Percentiles rank a stretch among this genome's conserved stretches.
phyloP scores from a whole-genome alignment of 2,113 vertebrate genomes.

The Vanacampus margaritifer region DNA sequence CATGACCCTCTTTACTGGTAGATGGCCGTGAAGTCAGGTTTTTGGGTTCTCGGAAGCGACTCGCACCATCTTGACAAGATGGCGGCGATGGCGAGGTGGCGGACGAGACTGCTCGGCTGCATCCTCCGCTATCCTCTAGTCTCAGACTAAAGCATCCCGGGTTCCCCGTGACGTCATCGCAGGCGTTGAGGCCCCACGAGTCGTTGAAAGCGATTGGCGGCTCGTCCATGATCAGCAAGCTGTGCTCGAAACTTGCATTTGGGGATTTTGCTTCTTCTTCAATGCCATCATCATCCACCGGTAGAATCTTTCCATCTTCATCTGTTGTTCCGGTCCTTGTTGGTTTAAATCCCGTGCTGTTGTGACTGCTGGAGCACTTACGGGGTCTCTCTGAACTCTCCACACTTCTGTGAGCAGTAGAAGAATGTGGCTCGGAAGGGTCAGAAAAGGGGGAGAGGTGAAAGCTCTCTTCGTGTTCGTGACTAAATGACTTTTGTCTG shows the following conservation, averaged over 20 bases:
- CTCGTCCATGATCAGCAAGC: slow-evolving; percentile 61
- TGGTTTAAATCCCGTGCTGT: not conserved
- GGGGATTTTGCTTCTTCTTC: slow-evolving; percentile 46
- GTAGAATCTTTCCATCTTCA: not conserved
- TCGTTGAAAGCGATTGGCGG: slow-evolving; percentile 69
- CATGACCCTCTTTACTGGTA: not conserved
- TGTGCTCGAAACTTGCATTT: slow-evolving; percentile 50
- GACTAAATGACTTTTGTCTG: not conserved
- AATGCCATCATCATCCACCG: slow-evolving; percentile 38
- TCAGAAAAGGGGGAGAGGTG: slow-evolving; percentile 35
- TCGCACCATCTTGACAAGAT: not conserved
- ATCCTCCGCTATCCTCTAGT: slow-evolving; percentile 58
- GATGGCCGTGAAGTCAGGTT: not conserved
- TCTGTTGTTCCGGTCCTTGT: not conserved
- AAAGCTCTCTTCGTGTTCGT: slow-evolving; percentile 9
- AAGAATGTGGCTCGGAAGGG: slow-evolving; percentile 18
- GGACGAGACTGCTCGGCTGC: slow-evolving; percentile 9
- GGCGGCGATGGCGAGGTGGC: not conserved
- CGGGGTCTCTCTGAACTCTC: slow-evolving; percentile 1
- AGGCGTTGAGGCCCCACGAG: slow-evolving; percentile 64
- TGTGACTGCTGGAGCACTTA: not conserved
- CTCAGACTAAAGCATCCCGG: slow-evolving; percentile 62
- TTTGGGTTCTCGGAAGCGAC: not conserved
- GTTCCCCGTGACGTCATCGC: slow-evolving; percentile 9
- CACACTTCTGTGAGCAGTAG: slow-evolving; percentile 6